phyloP scores from a whole-genome alignment of 2,113 vertebrate genomes.

The Zeus faber region DNA sequence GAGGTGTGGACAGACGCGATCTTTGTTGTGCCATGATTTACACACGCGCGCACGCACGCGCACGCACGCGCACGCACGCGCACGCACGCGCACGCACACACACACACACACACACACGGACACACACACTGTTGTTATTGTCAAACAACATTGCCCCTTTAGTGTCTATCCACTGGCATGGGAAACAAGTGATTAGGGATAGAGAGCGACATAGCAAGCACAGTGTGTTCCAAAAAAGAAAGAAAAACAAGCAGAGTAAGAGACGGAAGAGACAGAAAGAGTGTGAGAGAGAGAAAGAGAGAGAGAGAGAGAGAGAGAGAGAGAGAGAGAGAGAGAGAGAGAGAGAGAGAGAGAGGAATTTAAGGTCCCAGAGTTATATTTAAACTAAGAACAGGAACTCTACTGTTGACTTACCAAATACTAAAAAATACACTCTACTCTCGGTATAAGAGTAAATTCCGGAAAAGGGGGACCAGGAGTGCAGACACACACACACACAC shows the following conservation, averaged over 20 bases:
- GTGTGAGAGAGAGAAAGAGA: background rate
- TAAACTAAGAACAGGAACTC: constrained; percentile 70
- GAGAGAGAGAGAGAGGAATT: constrained; percentile 32
- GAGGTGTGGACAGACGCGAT: constrained; percentile 11
- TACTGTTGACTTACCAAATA: constrained; percentile 67
- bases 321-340: background rate
- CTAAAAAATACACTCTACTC: constrained; percentile 43
- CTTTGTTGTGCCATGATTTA: background rate
- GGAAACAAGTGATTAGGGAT: too few species aligned
- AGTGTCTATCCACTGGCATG: too few species aligned
- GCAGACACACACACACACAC: constrained; percentile 2
- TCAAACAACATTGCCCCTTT: background rate
- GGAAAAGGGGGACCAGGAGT: too few species aligned
- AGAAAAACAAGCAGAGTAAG: background rate
- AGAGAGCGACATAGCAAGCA: background rate
- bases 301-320: background rate
- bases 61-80: background rate
- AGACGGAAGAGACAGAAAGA: background rate
- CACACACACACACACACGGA: background rate
- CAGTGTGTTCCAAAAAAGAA: background rate
- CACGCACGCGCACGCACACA: background rate
- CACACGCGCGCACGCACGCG: constrained; percentile 4
- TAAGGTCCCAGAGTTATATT: constrained; percentile 69
- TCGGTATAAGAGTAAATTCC: constrained; percentile 25
- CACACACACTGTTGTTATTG: background rate